A percentile compares a stretch with the other conserved stretches of the same genome.
These are phyloP conservation scores for Electrophaes corylata DNA, from an alignment of 2,888 invertebrate species.

Conservation along the genomic window DNA sequence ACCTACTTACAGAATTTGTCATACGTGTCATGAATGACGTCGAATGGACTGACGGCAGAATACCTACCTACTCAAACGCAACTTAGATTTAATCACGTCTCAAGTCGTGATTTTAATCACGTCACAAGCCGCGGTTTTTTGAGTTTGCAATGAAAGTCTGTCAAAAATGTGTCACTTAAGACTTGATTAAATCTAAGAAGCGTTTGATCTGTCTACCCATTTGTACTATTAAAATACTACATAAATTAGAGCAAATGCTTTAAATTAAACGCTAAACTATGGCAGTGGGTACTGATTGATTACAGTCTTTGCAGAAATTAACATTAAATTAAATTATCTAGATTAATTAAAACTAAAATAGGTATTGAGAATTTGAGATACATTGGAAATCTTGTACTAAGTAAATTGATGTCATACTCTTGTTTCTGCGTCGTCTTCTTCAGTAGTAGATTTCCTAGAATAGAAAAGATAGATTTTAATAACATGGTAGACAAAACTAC, in stretches of 20 bases:
- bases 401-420: conserved; percentile 67
- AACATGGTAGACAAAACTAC: no score
- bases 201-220: conserved; percentile 25
- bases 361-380: conserved; percentile 78
- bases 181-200: no score
- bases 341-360: conserved; percentile 59
- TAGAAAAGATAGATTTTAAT: neutral
- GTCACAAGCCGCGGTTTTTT: no score
- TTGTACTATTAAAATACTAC: conserved; percentile 33
- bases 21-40: no score
- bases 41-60: no score
- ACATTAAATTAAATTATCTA: conserved; percentile 46
- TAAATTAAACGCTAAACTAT: conserved; percentile 64
- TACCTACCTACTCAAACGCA: no score
- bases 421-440: conserved; percentile 81
- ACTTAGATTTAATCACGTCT: no score
- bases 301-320: conserved; percentile 75
- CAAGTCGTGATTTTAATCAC: no score
- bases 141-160: no score
- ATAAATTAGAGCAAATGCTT: conserved; percentile 62
- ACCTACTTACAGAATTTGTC: no score
- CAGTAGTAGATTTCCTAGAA: conserved; percentile 83
- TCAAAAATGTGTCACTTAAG: no score
- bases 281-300: conserved; percentile 77
- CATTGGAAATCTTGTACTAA: conserved; percentile 81